Evolutionary conservation across 1,140 invertebrate genomes (phyloP).

Genomic region (Macrosteles quadrilineatus): DNA sequence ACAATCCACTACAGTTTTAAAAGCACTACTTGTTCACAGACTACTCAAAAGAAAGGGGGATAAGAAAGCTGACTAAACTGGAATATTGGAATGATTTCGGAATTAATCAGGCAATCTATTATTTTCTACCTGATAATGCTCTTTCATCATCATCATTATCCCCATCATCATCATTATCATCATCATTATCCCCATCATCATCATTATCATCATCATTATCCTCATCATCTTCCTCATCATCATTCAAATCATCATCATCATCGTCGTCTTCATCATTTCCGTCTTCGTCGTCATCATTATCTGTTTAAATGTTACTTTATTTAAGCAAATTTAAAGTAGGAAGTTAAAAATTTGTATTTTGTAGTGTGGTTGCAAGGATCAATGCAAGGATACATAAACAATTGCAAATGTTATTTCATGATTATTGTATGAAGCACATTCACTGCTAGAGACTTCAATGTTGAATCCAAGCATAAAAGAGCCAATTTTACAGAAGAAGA

Average conservation of each 20-base stretch:
- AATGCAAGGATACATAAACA: too few species aligned
- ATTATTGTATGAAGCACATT: too few species aligned
- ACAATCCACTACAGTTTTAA: too few species aligned
- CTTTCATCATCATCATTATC: conserved; percentile 49
- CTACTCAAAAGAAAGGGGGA: background rate
- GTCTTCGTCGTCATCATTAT: conserved; percentile 57
- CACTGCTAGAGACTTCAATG: too few species aligned
- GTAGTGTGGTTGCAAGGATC: too few species aligned
- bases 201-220: conserved; percentile 49
- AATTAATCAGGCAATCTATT: background rate
- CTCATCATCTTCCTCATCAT: conserved; percentile 48
- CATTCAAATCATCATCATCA: conserved; percentile 48
- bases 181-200: conserved; percentile 53
- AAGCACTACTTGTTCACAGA: conserved; percentile 8
- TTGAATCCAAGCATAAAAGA: too few species aligned
- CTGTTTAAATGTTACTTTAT: conserved; percentile 50
- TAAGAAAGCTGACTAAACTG: background rate
- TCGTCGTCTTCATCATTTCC: conserved; percentile 53
- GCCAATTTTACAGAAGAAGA: too few species aligned
- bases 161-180: conserved; percentile 54
- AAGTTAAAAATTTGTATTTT: too few species aligned
- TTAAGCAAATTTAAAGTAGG: too few species aligned
- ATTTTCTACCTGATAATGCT: conserved; percentile 19
- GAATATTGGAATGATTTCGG: background rate
- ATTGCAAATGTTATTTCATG: too few species aligned